Base-by-base conservation (phyloP, 2,113 vertebrate genomes). In the Martes martes region DNA sequence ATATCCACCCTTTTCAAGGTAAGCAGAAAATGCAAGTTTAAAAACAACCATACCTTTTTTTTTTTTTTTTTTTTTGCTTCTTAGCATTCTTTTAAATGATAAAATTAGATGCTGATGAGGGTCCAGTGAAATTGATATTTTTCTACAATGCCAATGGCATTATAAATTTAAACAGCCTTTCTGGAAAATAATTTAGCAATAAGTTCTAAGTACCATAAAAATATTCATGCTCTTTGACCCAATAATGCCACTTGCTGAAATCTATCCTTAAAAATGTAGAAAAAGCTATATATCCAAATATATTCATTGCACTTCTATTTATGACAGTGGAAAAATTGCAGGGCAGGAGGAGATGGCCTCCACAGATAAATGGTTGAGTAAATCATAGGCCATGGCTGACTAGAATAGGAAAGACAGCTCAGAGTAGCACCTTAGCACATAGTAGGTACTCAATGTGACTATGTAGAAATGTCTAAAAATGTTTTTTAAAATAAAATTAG, bases 221-320 rank as follows among this genome's bases (percentile, higher is more conserved):
- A 92, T 83, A 82, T 45, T 67, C 42, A 89, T 61, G 79, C 4
- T 47, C 42, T 89, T 95, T 92, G n/a, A 96, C 28, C 67, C 33
- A 79, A 31, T 73, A 91, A 97, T 94, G 84, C 13, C 31, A 94
- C 86, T 97, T 83, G 89, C 4, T 96, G 33, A 93, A 97, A 89
- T 91, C 14, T 69, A 42, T 42, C 26, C 42, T 79, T 88, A 92
- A 89, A 97, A 89, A 83, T 73, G 8, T 31, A 47, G 21, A 82
- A 81, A 95, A 95, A 63, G 4, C 19, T 39, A 7, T 15, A 42
- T 73, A n/a, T 13, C 42, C 76, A 95, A 69, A 90, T 95, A 79
- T 67, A 86, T 89, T 86, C 39, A 89, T 36, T 94, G 31, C 0
- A 55, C 18, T 63, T 95, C 26, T 94, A 86, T 57, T 89, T 91